These are phyloP conservation scores for Lagodon rhomboides DNA, from an alignment of 2,797 vertebrate species.

Conservation along the genomic window DNA sequence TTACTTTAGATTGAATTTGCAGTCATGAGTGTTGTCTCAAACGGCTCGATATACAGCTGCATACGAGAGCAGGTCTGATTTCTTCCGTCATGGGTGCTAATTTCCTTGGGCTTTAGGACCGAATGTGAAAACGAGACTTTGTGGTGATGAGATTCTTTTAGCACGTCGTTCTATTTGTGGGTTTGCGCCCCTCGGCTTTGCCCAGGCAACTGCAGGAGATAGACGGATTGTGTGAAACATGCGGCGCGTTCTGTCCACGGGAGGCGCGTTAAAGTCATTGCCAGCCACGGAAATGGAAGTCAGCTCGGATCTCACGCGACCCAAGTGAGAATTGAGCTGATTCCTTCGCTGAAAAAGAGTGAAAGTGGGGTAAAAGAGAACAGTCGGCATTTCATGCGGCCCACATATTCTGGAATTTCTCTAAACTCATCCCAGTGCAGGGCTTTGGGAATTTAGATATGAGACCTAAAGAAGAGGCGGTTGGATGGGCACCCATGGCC, in stretches of 20 bases:
- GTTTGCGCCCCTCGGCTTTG: conserved; percentile 72
- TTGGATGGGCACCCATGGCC: conserved; percentile 30
- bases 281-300: conserved; percentile 79
- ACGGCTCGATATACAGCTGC: conserved; percentile 31
- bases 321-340: conserved; percentile 77
- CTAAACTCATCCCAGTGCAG: conserved; percentile 37
- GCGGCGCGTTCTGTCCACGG: conserved; percentile 61
- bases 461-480: conserved; percentile 27
- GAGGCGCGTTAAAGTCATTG: conserved; percentile 75
- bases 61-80: conserved; percentile 48
- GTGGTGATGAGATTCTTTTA: conserved; percentile 61
- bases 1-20: conserved; percentile 51
- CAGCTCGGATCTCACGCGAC: conserved; percentile 70
- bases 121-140: conserved; percentile 70
- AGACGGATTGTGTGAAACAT: conserved; percentile 67
- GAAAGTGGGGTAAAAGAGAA: conserved; percentile 43
- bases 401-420: conserved; percentile 31
- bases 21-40: conserved; percentile 28
- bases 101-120: conserved; percentile 66
- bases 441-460: conserved; percentile 37
- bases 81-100: conserved; percentile 66
- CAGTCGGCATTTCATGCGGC: conserved; percentile 33
- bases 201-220: conserved; percentile 55
- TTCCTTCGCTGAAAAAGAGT: conserved; percentile 47
- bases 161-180: conserved; percentile 77